These are phyloP conservation scores for Enteromius unitaeniatus DNA, from an alignment of 2,797 vertebrate genomes.

Conservation along the genomic window DNA sequence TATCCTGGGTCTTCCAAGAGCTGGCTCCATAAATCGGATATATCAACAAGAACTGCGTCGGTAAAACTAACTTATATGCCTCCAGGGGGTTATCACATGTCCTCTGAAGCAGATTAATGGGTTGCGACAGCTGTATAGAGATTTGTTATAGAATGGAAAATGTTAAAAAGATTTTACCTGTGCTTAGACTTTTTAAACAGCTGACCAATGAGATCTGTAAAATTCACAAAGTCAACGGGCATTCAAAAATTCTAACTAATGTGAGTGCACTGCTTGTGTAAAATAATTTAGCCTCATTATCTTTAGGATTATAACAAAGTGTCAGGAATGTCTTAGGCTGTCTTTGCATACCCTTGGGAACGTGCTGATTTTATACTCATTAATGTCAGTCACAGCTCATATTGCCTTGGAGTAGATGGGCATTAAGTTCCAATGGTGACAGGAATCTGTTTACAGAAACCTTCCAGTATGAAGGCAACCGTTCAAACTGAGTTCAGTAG, in stretches of 20 bases:
- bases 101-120: too few species aligned
- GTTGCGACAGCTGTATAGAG: too few species aligned
- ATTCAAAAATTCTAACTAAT: background rate
- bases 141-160: too few species aligned
- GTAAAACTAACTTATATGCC: too few species aligned
- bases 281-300: conserved; percentile 15
- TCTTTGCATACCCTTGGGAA: conserved; percentile 1
- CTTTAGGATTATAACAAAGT: background rate
- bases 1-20: too few species aligned
- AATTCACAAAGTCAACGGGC: background rate
- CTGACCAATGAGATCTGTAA: background rate
- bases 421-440: background rate
- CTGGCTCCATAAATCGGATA: too few species aligned
- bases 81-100: too few species aligned
- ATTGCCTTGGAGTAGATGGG: conserved; percentile 1
- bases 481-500: background rate
- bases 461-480: background rate
- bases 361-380: conserved; percentile 4
- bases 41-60: too few species aligned
- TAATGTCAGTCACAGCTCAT: conserved; percentile 17
- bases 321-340: background rate
- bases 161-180: background rate
- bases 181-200: background rate
- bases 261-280: background rate
- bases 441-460: background rate